A percentile compares a stretch with the other conserved stretches of the same genome.
phyloP scores from a whole-genome alignment of 2,888 invertebrate species.

The Athalia rosae region DNA sequence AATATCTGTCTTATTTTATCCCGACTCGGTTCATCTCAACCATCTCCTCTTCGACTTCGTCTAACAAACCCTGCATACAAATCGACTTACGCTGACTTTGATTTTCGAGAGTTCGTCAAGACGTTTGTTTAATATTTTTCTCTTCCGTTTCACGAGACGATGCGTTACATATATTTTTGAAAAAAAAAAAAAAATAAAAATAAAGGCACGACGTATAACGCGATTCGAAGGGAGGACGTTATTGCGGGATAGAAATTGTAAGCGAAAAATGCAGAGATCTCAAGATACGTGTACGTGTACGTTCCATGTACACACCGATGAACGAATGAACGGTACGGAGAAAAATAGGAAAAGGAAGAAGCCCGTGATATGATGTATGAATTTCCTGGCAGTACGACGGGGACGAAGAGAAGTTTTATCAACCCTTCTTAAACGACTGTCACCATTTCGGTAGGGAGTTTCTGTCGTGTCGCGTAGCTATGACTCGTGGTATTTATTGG shows the following conservation, averaged over 20 bases:
- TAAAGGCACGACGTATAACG: too few species aligned
- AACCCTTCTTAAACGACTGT: conserved; percentile 45
- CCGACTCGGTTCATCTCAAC: not conserved
- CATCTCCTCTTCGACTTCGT: not conserved
- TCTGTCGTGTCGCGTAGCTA: conserved; percentile 29
- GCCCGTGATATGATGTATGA: conserved; percentile 40
- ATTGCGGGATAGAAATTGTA: conserved; percentile 20
- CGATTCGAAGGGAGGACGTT: conserved; percentile 3
- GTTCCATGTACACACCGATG: not conserved
- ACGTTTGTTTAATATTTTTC: too few species aligned
- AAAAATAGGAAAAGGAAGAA: not conserved
- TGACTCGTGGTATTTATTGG: conserved; percentile 41
- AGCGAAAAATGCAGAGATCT: conserved; percentile 14
- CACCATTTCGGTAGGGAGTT: conserved; percentile 41
- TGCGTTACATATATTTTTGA: too few species aligned
- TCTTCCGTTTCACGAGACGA: too few species aligned
- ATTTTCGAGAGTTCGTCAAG: too few species aligned
- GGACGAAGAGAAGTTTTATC: conserved; percentile 37
- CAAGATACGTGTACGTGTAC: not conserved
- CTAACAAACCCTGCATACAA: too few species aligned
- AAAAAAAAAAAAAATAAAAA: too few species aligned
- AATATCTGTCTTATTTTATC: not conserved
- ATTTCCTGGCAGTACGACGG: conserved; percentile 24
- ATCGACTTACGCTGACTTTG: too few species aligned
- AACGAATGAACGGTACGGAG: not conserved